A percentile compares a stretch with the other conserved stretches of the same genome.
phyloP scores from a whole-genome alignment of 2,113 vertebrate genomes.

The Physeter macrocephalus region DNA sequence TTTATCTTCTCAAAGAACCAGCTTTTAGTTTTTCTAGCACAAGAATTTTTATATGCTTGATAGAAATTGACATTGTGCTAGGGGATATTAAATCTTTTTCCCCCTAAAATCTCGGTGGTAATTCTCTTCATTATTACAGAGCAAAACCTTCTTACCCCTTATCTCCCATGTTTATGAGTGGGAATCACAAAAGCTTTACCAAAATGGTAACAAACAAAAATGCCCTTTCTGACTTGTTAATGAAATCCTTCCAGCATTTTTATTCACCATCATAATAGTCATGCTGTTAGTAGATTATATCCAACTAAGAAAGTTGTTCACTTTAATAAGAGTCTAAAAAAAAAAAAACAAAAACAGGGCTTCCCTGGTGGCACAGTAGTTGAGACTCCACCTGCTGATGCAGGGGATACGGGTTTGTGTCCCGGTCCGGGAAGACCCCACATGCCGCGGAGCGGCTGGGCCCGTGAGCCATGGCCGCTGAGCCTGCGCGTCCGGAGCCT shows the following conservation, averaged over 20 bases:
- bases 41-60: slow-evolving; percentile 42
- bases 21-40: neutral
- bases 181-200: slow-evolving; percentile 62
- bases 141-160: neutral
- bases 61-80: slow-evolving; percentile 36
- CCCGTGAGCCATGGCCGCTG: too few relatives aligned
- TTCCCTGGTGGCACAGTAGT: too few relatives aligned
- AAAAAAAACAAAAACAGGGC: too few relatives aligned
- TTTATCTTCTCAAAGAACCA: too few relatives aligned
- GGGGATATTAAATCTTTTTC: neutral
- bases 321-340: slow-evolving; percentile 68
- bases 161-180: slow-evolving; percentile 12
- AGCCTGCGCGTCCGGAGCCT: too few relatives aligned
- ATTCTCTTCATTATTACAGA: slow-evolving; percentile 29
- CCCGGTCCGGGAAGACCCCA: too few relatives aligned
- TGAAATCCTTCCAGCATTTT: slow-evolving; percentile 65
- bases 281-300: slow-evolving; percentile 66
- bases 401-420: too few relatives aligned
- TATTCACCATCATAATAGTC: slow-evolving; percentile 62
- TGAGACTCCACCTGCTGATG: too few relatives aligned
- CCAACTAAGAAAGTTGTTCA: slow-evolving; percentile 62
- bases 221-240: slow-evolving; percentile 67
- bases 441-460: too few relatives aligned
- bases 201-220: slow-evolving; percentile 73
- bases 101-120: neutral